Evolutionary conservation across 2,888 invertebrate species (phyloP).

Genomic region (Drosophila setosimentum): DNA sequence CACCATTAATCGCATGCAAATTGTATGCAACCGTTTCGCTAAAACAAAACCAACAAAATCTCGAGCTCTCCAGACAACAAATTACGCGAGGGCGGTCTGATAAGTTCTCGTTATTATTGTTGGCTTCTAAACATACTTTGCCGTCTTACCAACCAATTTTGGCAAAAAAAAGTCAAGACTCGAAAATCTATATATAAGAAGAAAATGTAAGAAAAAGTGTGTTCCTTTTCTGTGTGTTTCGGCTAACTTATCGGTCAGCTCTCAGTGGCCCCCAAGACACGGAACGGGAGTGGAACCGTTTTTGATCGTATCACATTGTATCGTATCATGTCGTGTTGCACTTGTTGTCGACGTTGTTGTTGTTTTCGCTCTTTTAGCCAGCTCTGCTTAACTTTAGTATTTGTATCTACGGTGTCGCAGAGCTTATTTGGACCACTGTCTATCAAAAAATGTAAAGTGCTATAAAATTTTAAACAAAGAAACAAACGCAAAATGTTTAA

Average conservation of each 20-base stretch:
- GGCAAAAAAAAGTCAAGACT: neutral
- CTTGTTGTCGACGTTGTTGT: conserved; percentile 19
- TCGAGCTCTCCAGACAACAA: conserved; percentile 9
- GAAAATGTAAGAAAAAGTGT: neutral
- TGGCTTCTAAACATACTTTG: neutral
- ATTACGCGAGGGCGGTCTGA: conserved; percentile 5
- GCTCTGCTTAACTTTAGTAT: conserved; percentile 13
- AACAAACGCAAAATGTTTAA: too few relatives aligned
- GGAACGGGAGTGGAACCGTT: conserved; percentile 31
- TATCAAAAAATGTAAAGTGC: too few relatives aligned
- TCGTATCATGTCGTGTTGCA: conserved; percentile 42
- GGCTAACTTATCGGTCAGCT: neutral
- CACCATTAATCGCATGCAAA: conserved; percentile 68
- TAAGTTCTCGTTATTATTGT: neutral
- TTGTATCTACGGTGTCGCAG: too few relatives aligned
- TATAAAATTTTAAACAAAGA: too few relatives aligned
- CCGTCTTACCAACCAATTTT: neutral
- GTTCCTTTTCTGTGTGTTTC: too few relatives aligned
- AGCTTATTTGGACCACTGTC: too few relatives aligned
- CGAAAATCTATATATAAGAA: neutral
- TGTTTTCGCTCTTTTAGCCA: conserved; percentile 32
- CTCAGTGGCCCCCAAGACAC: conserved; percentile 9
- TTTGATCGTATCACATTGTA: conserved; percentile 20
- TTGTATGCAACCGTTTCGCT: conserved; percentile 66
- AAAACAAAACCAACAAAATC: conserved; percentile 57